Conservation (phyloP, 2,113 vertebrate species). For the Nycticorax nycticorax region DNA sequence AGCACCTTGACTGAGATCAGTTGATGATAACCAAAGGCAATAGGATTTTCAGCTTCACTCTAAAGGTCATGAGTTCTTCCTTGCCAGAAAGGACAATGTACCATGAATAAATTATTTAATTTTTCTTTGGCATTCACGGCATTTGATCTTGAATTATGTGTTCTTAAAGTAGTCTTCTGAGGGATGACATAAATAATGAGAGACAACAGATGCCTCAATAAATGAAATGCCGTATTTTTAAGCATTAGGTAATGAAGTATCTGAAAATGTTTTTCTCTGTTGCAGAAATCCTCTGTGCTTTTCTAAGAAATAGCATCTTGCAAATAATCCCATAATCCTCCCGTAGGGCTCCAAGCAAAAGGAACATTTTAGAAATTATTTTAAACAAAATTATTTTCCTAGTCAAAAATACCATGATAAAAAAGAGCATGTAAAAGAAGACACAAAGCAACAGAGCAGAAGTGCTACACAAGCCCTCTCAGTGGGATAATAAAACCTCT, state of each 20-base stretch:
- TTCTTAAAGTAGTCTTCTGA: neutral
- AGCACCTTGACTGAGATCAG: neutral
- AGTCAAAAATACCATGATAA: neutral
- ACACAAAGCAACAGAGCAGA: neutral
- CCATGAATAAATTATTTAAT: neutral
- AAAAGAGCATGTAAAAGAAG: neutral
- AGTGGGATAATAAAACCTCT: neutral
- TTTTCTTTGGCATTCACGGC: neutral
- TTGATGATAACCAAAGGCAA: neutral
- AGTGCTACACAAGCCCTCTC: neutral
- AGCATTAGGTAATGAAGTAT: neutral
- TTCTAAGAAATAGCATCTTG: neutral
- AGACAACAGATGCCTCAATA: neutral
- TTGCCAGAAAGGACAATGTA: neutral
- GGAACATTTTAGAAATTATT: neutral
- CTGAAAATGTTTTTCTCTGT: neutral
- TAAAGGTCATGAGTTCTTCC: neutral
- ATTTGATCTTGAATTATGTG: neutral
- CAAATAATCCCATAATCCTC: neutral
- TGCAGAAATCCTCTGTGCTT: slow-evolving; percentile 4
- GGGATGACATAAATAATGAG: neutral
- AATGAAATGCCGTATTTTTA: neutral
- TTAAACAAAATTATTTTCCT: neutral
- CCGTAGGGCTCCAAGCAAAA: neutral
- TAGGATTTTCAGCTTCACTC: neutral